Evolutionary conservation across 2,888 invertebrate species (phyloP).

Genomic region (Toxonevra muliebris): DNA sequence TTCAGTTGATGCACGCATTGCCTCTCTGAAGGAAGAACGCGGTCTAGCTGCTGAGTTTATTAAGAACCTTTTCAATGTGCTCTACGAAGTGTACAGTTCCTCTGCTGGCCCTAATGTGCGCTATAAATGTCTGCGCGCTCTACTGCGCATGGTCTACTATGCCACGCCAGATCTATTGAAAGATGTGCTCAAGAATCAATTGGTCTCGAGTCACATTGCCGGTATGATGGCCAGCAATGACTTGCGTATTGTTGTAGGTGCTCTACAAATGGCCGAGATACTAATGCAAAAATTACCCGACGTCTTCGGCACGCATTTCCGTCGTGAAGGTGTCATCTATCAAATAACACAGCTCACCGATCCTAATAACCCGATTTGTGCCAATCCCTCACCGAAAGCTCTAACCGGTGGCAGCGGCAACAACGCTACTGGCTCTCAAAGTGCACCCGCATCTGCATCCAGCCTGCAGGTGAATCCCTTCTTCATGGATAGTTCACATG

Average conservation of each 20-base stretch:
- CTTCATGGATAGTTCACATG: slow-evolving; percentile 53
- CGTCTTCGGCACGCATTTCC: slow-evolving; percentile 94
- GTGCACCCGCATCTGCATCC: slow-evolving; percentile 60
- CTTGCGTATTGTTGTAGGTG: slow-evolving; percentile 94
- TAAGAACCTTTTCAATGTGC: slow-evolving; percentile 88
- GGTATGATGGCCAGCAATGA: slow-evolving; percentile 98
- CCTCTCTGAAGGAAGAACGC: slow-evolving; percentile 75
- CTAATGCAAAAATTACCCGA: slow-evolving; percentile 96
- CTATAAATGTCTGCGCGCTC: slow-evolving; percentile 94
- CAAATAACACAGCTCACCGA: slow-evolving; percentile 79
- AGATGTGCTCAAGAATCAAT: slow-evolving; percentile 75
- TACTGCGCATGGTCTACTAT: slow-evolving; percentile 96
- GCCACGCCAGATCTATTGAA: slow-evolving; percentile 86
- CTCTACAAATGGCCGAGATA: slow-evolving; percentile 96
- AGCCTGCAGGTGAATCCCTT: slow-evolving; percentile 59
- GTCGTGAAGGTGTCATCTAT: slow-evolving; percentile 97
- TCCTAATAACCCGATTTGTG: slow-evolving; percentile 71
- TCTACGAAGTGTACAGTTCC: slow-evolving; percentile 98
- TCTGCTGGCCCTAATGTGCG: slow-evolving; percentile 98
- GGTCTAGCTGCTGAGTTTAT: slow-evolving; percentile 76
- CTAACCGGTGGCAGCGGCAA: slow-evolving; percentile 45
- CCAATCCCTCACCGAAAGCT: slow-evolving; percentile 69
- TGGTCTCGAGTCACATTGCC: slow-evolving; percentile 95
- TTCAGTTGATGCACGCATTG: slow-evolving; percentile 72
- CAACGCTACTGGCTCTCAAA: slow-evolving; percentile 54